Evolutionary conservation across 2,888 invertebrate species (phyloP).

Genomic region (Choristoneura rosaceana): DNA sequence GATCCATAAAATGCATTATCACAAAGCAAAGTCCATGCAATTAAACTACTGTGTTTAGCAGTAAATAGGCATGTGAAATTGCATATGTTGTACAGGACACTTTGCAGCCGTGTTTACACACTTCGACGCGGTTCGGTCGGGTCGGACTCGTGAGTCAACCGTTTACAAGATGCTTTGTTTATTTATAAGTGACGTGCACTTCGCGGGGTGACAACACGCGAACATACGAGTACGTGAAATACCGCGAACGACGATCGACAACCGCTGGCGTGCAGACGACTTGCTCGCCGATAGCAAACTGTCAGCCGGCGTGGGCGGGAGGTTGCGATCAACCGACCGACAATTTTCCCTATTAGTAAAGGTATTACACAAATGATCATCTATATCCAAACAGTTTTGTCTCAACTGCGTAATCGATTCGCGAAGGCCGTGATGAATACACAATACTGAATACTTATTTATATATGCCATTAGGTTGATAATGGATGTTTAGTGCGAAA

Average conservation of each 20-base stretch:
- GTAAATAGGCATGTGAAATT: conserved; percentile 5
- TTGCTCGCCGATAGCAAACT: conserved; percentile 69
- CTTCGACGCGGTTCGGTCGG: conserved; percentile 50
- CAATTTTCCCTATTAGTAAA: conserved; percentile 71
- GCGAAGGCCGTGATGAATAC: conserved; percentile 48
- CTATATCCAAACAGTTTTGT: conserved; percentile 62
- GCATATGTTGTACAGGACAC: conserved; percentile 30
- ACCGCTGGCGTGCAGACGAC: conserved; percentile 60
- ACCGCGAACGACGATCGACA: conserved; percentile 38
- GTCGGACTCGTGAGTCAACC: conserved; percentile 57
- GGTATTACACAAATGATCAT: conserved; percentile 66
- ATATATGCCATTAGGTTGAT: too few species aligned
- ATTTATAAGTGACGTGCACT: conserved; percentile 61
- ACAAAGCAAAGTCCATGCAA: neutral
- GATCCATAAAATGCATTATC: conserved; percentile 23
- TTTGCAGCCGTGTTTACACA: conserved; percentile 57
- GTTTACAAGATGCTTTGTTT: conserved; percentile 62
- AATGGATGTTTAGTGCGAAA: neutral
- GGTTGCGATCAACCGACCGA: conserved; percentile 60
- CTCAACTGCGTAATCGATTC: conserved; percentile 67
- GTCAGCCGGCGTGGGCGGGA: conserved; percentile 54
- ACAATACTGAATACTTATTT: neutral
- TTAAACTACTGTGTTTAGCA: neutral
- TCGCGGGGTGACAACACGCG: conserved; percentile 45
- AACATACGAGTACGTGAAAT: conserved; percentile 39